Base-by-base conservation (phyloP, 2,888 invertebrate species). In the Morpho helenor region DNA sequence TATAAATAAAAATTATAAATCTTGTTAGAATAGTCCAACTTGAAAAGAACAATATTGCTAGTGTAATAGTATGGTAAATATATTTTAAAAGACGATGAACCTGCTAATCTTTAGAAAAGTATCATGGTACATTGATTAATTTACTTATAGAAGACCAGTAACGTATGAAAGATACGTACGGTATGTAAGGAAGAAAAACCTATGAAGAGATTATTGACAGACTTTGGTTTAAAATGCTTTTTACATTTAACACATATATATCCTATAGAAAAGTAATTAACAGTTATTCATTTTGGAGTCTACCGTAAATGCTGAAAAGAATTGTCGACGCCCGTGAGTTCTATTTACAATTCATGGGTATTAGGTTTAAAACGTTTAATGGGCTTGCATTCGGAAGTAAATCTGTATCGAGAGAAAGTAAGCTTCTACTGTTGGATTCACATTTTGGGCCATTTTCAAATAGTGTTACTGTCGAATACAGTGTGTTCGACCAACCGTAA, bases 401-500 rank as follows among this genome's bases (percentile, higher is more conserved):
- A 60, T 61, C 56, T 63, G 53, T 56, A 56, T 56, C 53, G 47
- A 54, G 52, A 51, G 53, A 61, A 51, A 44, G 56, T 31, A 53
- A 55, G 52, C 55, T 53, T 57, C 58, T 42, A 56, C 56, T 52
- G 45, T 51, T 59, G 50, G 51, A 56, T 61, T 52, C 55, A 50
- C 49, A 52, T 59, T 63, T 57, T 58, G 48, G 56, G 57, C 53
- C 54, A 54, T 53, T 54, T 44, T 61, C 57, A 57, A 63, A 63
- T 54, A 57, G 56, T 52, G 54, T 57, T 52, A 54, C 51, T 62
- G 59, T 62, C 46, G 60, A 60, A 49, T 49, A 39, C 55, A 41
- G 55, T 63, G 61, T 63, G 63, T 61, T 59, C 63, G 63, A 61
- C 63, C 63, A 57, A 63, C 61, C 61, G 57, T 59, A 63, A 61